Conservation (phyloP, 2,888 invertebrate genomes). For the Stenurella melanura region DNA sequence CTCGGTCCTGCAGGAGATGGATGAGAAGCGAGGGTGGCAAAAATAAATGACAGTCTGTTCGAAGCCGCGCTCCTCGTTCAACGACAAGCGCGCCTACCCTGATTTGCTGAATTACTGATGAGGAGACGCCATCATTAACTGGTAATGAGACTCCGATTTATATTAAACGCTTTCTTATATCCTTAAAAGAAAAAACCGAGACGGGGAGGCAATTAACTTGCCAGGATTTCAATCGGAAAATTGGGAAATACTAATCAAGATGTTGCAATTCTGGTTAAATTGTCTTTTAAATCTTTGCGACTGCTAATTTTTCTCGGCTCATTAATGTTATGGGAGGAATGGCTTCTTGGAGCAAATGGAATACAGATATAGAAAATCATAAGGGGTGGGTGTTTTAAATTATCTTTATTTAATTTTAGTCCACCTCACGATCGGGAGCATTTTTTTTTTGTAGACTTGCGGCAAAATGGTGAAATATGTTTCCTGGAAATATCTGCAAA, state of each 20-base stretch:
- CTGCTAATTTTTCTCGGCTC: constrained; percentile 45
- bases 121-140: constrained; percentile 68
- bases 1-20: constrained; percentile 70
- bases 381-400: too few species aligned
- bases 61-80: constrained; percentile 39
- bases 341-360: not conserved
- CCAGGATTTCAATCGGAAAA: constrained; percentile 52
- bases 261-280: constrained; percentile 52
- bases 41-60: constrained; percentile 69
- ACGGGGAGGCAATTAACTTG: constrained; percentile 49
- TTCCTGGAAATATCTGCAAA: too few species aligned
- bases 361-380: too few species aligned
- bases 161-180: constrained; percentile 66
- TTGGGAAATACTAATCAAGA: constrained; percentile 56
- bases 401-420: too few species aligned
- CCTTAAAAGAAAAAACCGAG: constrained; percentile 36
- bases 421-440: too few species aligned
- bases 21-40: constrained; percentile 65
- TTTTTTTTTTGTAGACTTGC: too few species aligned
- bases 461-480: too few species aligned
- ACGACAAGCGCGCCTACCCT: constrained; percentile 52
- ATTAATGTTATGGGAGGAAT: not conserved
- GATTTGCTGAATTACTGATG: constrained; percentile 71
- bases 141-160: constrained; percentile 71
- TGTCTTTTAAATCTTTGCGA: constrained; percentile 50